These are phyloP conservation scores for Xenopus petersii DNA, from an alignment of 2,797 vertebrate species.

Conservation along the genomic window DNA sequence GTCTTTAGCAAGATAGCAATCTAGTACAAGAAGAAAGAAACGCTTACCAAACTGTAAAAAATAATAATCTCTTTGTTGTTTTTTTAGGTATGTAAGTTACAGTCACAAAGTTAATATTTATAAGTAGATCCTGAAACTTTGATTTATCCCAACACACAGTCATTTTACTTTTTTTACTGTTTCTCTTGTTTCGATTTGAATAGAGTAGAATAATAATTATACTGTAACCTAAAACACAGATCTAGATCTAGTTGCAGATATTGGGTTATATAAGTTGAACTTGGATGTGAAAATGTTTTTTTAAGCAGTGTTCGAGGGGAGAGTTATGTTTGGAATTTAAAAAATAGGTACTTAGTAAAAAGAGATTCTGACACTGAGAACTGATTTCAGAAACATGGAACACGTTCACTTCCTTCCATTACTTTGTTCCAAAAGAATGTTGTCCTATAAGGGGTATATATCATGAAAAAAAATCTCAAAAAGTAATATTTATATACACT, in stretches of 20 bases:
- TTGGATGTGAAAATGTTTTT: slow-evolving; percentile 13
- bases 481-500: not conserved
- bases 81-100: too few species aligned
- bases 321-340: slow-evolving; percentile 24
- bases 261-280: slow-evolving; percentile 16
- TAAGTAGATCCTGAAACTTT: not conserved
- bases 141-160: not conserved
- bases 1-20: too few species aligned
- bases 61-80: too few species aligned
- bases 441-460: not conserved
- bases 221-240: slow-evolving; percentile 7
- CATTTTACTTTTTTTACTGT: not conserved
- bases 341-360: slow-evolving; percentile 23
- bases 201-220: slow-evolving; percentile 9
- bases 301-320: slow-evolving; percentile 13
- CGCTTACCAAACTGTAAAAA: too few species aligned
- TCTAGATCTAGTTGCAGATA: slow-evolving; percentile 7
- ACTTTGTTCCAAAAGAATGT: not conserved
- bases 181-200: slow-evolving; percentile 5
- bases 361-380: slow-evolving; percentile 14
- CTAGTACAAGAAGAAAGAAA: too few species aligned
- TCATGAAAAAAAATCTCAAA: not conserved
- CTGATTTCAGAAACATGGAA: slow-evolving; percentile 18
- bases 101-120: not conserved
- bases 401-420: slow-evolving; percentile 1